phyloP scores from a whole-genome alignment of 2,888 invertebrate genomes.

The Meloe dianella region DNA sequence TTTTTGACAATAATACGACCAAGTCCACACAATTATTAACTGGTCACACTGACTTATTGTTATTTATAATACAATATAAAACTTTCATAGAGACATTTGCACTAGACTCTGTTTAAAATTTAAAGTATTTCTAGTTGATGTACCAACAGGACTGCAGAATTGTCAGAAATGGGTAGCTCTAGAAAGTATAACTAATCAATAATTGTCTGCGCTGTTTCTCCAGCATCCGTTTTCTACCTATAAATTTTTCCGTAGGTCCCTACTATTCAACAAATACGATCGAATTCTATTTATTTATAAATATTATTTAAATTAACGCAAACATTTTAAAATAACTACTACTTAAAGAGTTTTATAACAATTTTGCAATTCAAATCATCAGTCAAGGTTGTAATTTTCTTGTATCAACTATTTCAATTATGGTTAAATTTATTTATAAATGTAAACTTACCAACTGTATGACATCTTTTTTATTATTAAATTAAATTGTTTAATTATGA shows the following conservation, averaged over 20 bases:
- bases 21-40: too few species aligned
- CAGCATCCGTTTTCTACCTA: conserved; percentile 39
- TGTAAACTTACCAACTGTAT: background rate
- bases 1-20: too few species aligned
- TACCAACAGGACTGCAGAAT: conserved; percentile 43
- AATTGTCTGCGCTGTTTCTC: conserved; percentile 50
- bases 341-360: conserved; percentile 7
- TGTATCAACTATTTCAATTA: conserved; percentile 9
- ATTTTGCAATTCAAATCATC: conserved; percentile 15
- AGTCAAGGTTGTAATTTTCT: conserved; percentile 15
- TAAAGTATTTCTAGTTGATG: conserved; percentile 39
- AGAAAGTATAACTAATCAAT: conserved; percentile 51
- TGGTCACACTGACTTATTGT: conserved; percentile 14
- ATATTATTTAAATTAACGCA: background rate
- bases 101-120: conserved; percentile 27
- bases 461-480: background rate
- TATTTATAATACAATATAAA: conserved; percentile 10
- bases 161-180: conserved; percentile 52
- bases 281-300: background rate
- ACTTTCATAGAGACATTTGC: conserved; percentile 23
- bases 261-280: conserved; percentile 19
- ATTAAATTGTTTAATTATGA: background rate
- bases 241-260: conserved; percentile 27
- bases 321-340: background rate
- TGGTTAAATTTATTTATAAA: background rate